These are phyloP conservation scores for Poecilia velifera DNA, from an alignment of 2,797 vertebrate species.

Conservation along the genomic window DNA sequence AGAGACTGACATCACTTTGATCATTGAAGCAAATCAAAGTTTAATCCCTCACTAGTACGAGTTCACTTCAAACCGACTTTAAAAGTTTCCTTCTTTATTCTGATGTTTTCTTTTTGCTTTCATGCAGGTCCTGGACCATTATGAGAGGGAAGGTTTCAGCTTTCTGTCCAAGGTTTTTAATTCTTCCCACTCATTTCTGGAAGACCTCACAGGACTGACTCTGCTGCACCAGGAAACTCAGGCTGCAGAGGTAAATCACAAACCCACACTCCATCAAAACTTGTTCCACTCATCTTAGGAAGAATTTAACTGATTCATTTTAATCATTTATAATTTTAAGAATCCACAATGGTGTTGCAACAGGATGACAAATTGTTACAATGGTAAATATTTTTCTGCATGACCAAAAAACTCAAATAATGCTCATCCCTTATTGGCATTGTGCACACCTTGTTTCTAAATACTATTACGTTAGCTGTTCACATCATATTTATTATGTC, in stretches of 20 bases:
- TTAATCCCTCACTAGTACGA: not conserved
- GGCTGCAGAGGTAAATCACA: conserved; percentile 91
- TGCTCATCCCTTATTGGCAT: not conserved
- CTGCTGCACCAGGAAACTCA: conserved; percentile 97
- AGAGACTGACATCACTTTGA: not conserved
- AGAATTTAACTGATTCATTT: not conserved
- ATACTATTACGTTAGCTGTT: not conserved
- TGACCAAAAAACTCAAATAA: not conserved
- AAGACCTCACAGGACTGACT: conserved; percentile 96
- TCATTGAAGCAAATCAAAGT: not conserved
- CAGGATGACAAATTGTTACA: not conserved
- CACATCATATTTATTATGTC: not conserved
- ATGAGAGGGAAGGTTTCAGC: conserved; percentile 92
- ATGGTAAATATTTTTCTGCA: not conserved
- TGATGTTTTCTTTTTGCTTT: conserved; percentile 6
- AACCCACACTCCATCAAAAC: not conserved
- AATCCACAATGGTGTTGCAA: not conserved
- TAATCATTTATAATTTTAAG: not conserved
- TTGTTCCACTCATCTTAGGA: not conserved
- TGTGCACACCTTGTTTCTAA: not conserved
- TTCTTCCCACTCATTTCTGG: conserved; percentile 98
- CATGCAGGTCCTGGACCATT: conserved; percentile 91
- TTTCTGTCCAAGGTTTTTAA: conserved; percentile 96
- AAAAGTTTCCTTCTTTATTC: conserved; percentile 3
- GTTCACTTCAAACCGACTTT: not conserved